A percentile compares a stretch with the other conserved stretches of the same genome.
phyloP scores from a whole-genome alignment of 2,888 invertebrate genomes.

The Troides aeacus region DNA sequence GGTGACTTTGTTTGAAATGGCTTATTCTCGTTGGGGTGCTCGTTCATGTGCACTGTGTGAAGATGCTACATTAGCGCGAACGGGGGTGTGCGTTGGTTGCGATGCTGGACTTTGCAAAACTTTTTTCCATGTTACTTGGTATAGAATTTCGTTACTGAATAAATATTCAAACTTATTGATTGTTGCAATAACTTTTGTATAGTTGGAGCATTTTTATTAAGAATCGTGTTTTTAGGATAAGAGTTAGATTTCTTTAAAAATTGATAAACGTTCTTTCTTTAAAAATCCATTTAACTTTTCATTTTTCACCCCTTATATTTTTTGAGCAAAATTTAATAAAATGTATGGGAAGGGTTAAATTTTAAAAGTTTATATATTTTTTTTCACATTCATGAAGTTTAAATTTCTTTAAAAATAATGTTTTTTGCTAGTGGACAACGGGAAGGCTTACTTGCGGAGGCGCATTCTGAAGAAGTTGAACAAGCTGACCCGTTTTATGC shows the following conservation, averaged over 20 bases:
- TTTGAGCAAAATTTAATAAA: no score
- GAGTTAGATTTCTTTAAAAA: no score
- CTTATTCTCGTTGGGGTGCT: slow-evolving; percentile 97
- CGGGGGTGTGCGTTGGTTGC: slow-evolving; percentile 97
- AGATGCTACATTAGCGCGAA: slow-evolving; percentile 91
- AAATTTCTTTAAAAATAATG: background rate
- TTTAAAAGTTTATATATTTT: no score
- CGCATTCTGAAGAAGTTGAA: slow-evolving; percentile 92
- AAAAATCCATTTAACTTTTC: no score
- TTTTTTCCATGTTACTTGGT: slow-evolving; percentile 99
- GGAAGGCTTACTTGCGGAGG: slow-evolving; percentile 95
- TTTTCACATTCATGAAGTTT: no score
- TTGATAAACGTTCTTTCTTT: no score
- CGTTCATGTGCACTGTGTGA: slow-evolving; percentile 94
- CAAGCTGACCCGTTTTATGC: slow-evolving; percentile 98
- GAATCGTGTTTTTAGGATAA: no score
- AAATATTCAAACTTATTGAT: background rate
- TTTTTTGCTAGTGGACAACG: slow-evolving; percentile 87
- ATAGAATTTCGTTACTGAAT: slow-evolving; percentile 28
- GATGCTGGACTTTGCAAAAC: slow-evolving; percentile 99
- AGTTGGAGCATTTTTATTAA: background rate
- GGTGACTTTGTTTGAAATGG: slow-evolving; percentile 97
- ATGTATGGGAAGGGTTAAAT: no score
- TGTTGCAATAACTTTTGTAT: background rate
- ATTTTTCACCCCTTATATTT: no score